Conservation (phyloP, 1,140 invertebrate genomes). For the Rhagoletis pomonella region DNA sequence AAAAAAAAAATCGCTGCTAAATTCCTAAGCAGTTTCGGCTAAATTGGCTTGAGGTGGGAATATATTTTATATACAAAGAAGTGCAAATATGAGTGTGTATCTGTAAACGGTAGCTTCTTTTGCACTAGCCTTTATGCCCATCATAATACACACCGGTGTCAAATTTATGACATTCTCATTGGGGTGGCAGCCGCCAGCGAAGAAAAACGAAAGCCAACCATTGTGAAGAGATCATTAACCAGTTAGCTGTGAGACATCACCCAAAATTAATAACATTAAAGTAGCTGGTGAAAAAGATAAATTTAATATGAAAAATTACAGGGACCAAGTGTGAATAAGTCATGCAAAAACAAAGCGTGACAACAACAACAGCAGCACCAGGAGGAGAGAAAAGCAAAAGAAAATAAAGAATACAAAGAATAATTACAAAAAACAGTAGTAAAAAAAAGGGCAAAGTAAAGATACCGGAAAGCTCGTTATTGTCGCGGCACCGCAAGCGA, state of each 20-base stretch:
- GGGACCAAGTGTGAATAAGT: background rate
- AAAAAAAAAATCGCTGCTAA: constrained; percentile 57
- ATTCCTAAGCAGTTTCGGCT: constrained; percentile 56
- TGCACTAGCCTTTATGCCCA: background rate
- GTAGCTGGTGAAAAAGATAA: background rate
- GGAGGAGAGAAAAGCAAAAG: background rate
- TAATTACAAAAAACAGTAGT: constrained; percentile 33
- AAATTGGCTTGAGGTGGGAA: too few relatives aligned
- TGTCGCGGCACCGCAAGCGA: background rate
- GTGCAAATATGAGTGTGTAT: background rate
- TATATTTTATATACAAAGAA: too few relatives aligned
- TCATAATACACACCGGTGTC: background rate
- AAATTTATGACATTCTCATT: constrained; percentile 11
- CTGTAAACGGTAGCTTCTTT: background rate
- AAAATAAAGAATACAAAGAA: background rate
- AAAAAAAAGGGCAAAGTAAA: constrained; percentile 61
- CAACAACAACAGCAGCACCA: background rate
- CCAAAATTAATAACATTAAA: background rate
- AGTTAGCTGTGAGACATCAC: background rate
- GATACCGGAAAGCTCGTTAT: constrained; percentile 56
- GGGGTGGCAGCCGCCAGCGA: background rate
- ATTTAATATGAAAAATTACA: background rate
- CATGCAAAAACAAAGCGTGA: constrained; percentile 18
- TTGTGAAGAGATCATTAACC: background rate
- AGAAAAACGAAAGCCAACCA: background rate